Evolutionary conservation across 2,888 invertebrate genomes (phyloP).

Genomic region (Keiferia lycopersicella): DNA sequence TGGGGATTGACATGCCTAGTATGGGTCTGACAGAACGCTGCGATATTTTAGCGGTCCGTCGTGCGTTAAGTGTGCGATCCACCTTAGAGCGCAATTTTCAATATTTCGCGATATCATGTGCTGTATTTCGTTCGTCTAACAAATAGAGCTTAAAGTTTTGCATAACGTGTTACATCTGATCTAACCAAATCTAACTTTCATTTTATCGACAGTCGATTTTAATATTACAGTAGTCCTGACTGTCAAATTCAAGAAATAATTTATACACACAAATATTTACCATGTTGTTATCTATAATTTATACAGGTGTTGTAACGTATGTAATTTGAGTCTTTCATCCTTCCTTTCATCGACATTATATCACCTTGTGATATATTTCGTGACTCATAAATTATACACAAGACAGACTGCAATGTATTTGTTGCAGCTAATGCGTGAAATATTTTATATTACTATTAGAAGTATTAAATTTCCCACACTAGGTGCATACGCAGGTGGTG

Average conservation of each 20-base stretch:
- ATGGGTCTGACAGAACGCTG: too few species aligned
- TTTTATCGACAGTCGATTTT: not conserved
- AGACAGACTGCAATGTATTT: not conserved
- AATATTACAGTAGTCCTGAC: conserved; percentile 6
- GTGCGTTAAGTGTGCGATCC: too few species aligned
- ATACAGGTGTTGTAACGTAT: conserved; percentile 9
- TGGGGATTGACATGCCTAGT: too few species aligned
- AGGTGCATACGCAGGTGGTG: too few species aligned
- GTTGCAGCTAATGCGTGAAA: too few species aligned
- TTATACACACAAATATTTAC: not conserved
- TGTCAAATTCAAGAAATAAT: not conserved
- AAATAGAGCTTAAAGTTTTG: conserved; percentile 14
- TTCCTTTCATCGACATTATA: not conserved
- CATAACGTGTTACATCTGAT: conserved; percentile 17
- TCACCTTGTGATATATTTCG: not conserved
- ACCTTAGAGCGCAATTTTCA: not conserved
- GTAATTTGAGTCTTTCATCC: not conserved
- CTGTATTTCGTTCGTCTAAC: not conserved
- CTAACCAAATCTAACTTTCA: not conserved
- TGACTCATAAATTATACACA: not conserved
- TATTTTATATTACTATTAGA: too few species aligned
- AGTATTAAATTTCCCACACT: too few species aligned
- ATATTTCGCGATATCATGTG: conserved; percentile 1
- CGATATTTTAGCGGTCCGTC: too few species aligned
- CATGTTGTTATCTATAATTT: not conserved